These are phyloP conservation scores for Stratiomys singularior DNA, from an alignment of 2,888 invertebrate genomes.

Conservation along the genomic window DNA sequence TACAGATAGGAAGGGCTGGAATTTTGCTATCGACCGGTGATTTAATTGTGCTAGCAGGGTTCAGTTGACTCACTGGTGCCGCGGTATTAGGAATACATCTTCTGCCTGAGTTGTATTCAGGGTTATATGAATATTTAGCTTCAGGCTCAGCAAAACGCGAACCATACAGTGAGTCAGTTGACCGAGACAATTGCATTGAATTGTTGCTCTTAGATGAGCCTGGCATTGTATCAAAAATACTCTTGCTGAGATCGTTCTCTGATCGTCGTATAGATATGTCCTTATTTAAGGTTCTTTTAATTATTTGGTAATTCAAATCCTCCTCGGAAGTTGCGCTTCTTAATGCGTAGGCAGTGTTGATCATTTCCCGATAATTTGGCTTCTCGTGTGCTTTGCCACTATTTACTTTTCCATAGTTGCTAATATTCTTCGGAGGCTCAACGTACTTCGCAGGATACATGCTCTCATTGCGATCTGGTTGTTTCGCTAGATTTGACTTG, in stretches of 20 bases:
- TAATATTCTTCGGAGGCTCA: not conserved
- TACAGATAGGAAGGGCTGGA: conserved; percentile 40
- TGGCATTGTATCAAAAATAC: conserved; percentile 45
- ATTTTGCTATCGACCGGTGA: not conserved
- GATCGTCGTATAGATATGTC: conserved; percentile 49
- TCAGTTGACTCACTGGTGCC: not conserved
- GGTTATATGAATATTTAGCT: not conserved
- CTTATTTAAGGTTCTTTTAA: conserved; percentile 62
- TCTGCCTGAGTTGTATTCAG: not conserved
- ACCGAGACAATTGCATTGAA: conserved; percentile 19
- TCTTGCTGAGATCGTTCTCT: conserved; percentile 49
- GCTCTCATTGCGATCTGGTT: not conserved
- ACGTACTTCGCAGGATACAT: not conserved
- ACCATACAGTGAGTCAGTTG: conserved; percentile 19
- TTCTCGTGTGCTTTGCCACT: conserved; percentile 30
- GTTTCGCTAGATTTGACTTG: not conserved
- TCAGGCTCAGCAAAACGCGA: conserved; percentile 2
- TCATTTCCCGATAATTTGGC: conserved; percentile 62
- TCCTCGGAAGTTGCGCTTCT: conserved; percentile 62
- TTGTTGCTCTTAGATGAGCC: not conserved
- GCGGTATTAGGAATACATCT: not conserved
- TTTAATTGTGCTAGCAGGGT: not conserved
- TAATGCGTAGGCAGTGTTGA: conserved; percentile 60
- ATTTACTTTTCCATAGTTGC: not conserved
- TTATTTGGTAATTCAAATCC: conserved; percentile 63